Percentiles rank a stretch among this genome's conserved stretches.
Conservation (phyloP, 2,113 vertebrate species). For the Anguilla japonica region DNA sequence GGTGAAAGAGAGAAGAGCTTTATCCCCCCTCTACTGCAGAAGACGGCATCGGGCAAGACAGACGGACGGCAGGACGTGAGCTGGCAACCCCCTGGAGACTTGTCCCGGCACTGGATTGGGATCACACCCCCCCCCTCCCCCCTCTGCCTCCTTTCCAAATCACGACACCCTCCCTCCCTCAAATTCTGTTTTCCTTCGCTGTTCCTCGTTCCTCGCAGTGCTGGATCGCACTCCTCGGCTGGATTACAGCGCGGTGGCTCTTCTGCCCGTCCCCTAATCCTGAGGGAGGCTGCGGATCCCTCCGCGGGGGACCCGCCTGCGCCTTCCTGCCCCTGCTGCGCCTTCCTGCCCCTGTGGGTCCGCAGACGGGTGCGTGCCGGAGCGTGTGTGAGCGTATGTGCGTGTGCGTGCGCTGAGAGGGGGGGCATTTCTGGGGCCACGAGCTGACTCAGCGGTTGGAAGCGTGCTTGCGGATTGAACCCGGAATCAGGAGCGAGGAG, state of each 20-base stretch:
- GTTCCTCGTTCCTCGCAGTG: not conserved
- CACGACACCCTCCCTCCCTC: not conserved
- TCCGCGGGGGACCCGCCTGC: not conserved
- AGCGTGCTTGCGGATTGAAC: slow-evolving; percentile 6
- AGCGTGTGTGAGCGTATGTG: not conserved
- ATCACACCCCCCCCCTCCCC: not conserved
- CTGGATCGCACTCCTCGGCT: not conserved
- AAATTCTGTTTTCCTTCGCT: not conserved
- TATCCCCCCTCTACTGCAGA: not conserved
- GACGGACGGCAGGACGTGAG: slow-evolving; percentile 13
- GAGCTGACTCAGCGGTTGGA: slow-evolving; percentile 21
- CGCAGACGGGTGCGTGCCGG: not conserved
- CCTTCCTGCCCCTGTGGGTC: not conserved
- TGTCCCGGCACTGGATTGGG: not conserved
- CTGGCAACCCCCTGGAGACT: not conserved
- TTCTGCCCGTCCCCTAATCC: not conserved
- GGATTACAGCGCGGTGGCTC: not conserved
- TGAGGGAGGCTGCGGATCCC: not conserved
- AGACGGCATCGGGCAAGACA: not conserved
- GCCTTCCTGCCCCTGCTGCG: not conserved
- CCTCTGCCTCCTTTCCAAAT: not conserved
- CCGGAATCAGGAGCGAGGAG: not conserved
- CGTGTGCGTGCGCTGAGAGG: not conserved
- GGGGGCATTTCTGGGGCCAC: slow-evolving; percentile 4
- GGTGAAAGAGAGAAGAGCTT: not conserved